Conservation (phyloP, 2,797 vertebrate genomes). For the Danio aesculapii region DNA sequence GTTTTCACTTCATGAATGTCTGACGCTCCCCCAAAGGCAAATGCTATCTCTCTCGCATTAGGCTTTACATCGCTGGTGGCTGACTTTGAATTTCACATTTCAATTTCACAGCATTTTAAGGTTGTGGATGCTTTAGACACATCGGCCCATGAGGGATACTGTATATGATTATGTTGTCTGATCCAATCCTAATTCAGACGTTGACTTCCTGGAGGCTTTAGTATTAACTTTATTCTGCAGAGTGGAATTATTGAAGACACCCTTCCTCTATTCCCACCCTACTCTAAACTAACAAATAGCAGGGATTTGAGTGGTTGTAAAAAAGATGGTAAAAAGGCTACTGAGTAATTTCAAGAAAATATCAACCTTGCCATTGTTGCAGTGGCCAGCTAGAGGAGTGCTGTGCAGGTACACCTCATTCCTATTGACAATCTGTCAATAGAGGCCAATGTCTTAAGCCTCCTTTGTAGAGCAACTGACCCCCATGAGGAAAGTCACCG, state of each 20-base stretch:
- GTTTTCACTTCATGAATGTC: slow-evolving; percentile 18
- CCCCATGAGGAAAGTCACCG: no score
- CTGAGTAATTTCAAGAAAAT: no score
- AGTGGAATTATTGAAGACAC: background rate
- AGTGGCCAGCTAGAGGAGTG: no score
- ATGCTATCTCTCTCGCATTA: background rate
- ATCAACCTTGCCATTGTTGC: no score
- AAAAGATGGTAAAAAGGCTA: no score
- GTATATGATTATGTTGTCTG: slow-evolving; percentile 25
- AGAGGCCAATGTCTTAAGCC: no score
- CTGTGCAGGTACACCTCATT: no score
- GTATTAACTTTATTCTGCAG: background rate
- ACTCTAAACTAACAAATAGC: no score
- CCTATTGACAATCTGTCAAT: no score
- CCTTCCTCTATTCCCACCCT: no score
- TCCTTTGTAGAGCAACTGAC: no score
- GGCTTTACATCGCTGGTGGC: background rate
- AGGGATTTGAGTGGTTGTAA: no score
- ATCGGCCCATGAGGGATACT: slow-evolving; percentile 15
- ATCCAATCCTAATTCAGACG: slow-evolving; percentile 16
- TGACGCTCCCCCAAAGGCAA: slow-evolving; percentile 7
- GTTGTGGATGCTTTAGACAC: background rate
- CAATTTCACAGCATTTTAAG: slow-evolving; percentile 25
- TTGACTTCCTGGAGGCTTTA: background rate
- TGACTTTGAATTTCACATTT: slow-evolving; percentile 26